Evolutionary conservation across 1,140 invertebrate species (phyloP), one percentile per base, ranked within the genome.

Genomic region (Ganaspis sp.): DNA sequence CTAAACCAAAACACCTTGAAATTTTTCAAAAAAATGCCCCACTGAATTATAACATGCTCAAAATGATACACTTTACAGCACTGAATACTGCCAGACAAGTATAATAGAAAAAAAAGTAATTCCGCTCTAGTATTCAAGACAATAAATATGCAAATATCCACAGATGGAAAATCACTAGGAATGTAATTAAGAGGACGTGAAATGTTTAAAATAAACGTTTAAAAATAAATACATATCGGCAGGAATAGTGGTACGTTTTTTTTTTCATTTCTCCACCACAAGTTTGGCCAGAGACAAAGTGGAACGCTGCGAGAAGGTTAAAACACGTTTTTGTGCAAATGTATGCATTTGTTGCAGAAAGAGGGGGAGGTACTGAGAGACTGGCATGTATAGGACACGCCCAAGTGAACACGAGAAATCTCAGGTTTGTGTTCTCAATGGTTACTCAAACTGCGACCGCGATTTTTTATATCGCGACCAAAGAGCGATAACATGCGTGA

Each of bases 241-340:
- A n/a, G n/a, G 4, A 49, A 49, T 49, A n/a, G 12, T 49, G 12
- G 12, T 15, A n/a, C n/a, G n/a, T n/a, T n/a, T 53, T 23, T 19
- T 17, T 21, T 53, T 53, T 53, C 49, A 15, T 23, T 64, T 26
- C 19, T 64, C 54, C 19, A 23, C 0, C 23, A 21, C 19, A 21
- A 58, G 23, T 64, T 29, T 29, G 9, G 54, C 12, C 23, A 23
- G 23, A 64, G 54, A 64, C 54, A 29, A 64, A 64, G 54, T 64
- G 54, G 54, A 64, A 64, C 54, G 54, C 54, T 21, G 54, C 29
- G 69, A 69, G 77, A 75, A 69, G 77, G 69, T 75, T 75, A 42
- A 64, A 78, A 75, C 74, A 74, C 69, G 38, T 58, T 38, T 70
- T 58, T 74, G 76, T 70, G 74, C 73, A 70, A 74, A 74, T 78